phyloP scores from a whole-genome alignment of 2,888 invertebrate genomes.

The Campaea margaritaria region DNA sequence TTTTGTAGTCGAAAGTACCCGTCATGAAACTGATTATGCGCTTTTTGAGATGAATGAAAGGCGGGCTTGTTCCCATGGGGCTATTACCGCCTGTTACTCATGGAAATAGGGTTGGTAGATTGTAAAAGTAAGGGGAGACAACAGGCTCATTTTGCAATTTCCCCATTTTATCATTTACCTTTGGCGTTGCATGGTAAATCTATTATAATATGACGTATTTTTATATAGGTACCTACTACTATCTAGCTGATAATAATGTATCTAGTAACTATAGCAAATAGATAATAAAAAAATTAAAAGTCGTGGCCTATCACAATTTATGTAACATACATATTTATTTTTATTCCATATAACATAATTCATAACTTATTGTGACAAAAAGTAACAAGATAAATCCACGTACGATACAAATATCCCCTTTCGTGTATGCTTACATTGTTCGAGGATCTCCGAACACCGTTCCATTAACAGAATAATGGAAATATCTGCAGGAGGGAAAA shows the following conservation, averaged over 20 bases:
- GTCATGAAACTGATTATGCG: conserved; percentile 14
- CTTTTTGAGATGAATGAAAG: conserved; percentile 25
- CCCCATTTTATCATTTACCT: background rate
- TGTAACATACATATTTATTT: too few species aligned
- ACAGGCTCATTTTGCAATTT: background rate
- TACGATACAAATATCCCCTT: conserved; percentile 43
- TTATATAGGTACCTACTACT: too few species aligned
- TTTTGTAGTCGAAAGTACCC: conserved; percentile 1
- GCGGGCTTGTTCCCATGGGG: conserved; percentile 20
- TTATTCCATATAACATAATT: too few species aligned
- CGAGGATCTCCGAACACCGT: conserved; percentile 68
- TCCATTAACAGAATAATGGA: conserved; percentile 80
- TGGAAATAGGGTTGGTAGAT: conserved; percentile 20
- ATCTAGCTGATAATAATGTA: too few species aligned
- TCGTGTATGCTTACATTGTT: conserved; percentile 68
- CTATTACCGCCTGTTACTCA: conserved; percentile 25
- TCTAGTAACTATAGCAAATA: too few species aligned
- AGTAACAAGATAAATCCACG: conserved; percentile 18
- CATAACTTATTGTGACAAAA: conserved; percentile 13
- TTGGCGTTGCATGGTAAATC: background rate
- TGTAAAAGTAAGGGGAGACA: conserved; percentile 4
- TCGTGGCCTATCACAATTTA: background rate
- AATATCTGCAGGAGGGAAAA: conserved; percentile 70
- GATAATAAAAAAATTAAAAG: too few species aligned
- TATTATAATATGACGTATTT: too few species aligned